Percentiles rank a stretch among this genome's conserved stretches.
Evolutionary conservation across 1,140 invertebrate genomes (phyloP).

Genomic region (Druon quercuslanigerum): DNA sequence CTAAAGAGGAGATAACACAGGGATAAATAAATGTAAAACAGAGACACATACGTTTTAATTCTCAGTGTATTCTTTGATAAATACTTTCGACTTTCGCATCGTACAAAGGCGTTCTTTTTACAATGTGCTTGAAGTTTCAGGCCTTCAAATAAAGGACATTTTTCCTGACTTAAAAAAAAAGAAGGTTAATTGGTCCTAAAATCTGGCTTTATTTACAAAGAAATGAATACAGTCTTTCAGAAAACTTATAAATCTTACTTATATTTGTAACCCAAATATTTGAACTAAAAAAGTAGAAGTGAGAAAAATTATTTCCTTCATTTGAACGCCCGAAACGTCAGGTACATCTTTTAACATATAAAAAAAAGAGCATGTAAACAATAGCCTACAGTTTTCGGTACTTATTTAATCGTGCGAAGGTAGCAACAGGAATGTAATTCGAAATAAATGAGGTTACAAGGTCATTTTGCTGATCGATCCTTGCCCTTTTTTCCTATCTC

Average conservation of each 20-base stretch:
- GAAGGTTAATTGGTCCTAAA: too few relatives aligned
- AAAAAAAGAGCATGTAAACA: constrained; percentile 53
- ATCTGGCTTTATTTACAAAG: too few relatives aligned
- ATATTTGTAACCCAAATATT: too few relatives aligned
- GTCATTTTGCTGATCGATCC: constrained; percentile 32
- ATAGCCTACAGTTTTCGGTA: constrained; percentile 41
- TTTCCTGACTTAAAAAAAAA: too few relatives aligned
- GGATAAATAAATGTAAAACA: constrained; percentile 1
- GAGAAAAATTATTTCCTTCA: too few relatives aligned
- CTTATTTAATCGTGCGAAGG: constrained; percentile 46
- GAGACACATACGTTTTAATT: constrained; percentile 37
- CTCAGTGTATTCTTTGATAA: constrained; percentile 53
- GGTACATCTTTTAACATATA: constrained; percentile 44
- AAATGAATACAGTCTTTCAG: too few relatives aligned
- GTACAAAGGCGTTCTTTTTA: constrained; percentile 59
- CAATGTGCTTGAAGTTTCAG: constrained; percentile 21
- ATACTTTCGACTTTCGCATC: constrained; percentile 55
- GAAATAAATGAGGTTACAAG: constrained; percentile 44
- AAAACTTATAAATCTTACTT: too few relatives aligned
- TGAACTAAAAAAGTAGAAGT: too few relatives aligned
- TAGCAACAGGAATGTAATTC: constrained; percentile 50
- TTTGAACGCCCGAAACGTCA: too few relatives aligned
- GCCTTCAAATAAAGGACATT: too few relatives aligned
- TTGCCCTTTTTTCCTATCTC: neutral
- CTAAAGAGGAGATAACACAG: too few relatives aligned